Evolutionary conservation across 2,888 invertebrate genomes (phyloP), one percentile per base, ranked within the genome.

Genomic region (Dermolepida albohirtum): DNA sequence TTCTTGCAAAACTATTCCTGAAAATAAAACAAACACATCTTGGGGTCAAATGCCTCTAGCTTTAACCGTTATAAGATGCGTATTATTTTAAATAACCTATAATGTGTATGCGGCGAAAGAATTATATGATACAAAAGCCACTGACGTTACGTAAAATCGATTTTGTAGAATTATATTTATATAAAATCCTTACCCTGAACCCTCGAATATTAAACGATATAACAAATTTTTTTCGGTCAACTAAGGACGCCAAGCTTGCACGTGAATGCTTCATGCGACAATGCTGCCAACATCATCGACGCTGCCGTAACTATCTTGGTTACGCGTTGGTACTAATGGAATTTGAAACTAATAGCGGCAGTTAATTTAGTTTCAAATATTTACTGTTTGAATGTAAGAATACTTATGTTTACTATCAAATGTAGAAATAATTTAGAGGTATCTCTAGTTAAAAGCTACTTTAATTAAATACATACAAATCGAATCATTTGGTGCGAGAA

Each of bases 261-360:
- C 78, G 79, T 81, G 80, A 78, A 77, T 78, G 78, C 80, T 79
- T 79, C 80, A 79, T 74, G 72, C 78, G 71, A 77, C 79, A 80
- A 78, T 72, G 78, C 77, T 78, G 74, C 79, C 80, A 79, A 80
- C 79, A 44, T 51, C 55, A 44, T 52, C 22, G 47, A 12, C 34
- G 6, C 34, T 34, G 10, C 34, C 34, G 34, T 7, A 34, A 4
- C 34, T 8, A 34, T 34, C 34, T 41, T 10, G 47, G 39, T 43
- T 29, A 43, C 17, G 64, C 64, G 64, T 49, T 34, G 50, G 12
- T 40, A 43, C 34, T 12, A n/a, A 12, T 34, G 22, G 6, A 62
- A 62, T 51, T 67, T 67, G 12, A 43, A 67, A 67, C 44, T 54
- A 12, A 27, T 34, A 34, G 34, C 34, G 34, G 4, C 6, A 34